Base-by-base conservation (phyloP, 2,797 vertebrate genomes). In the Acanthurus tractus region DNA sequence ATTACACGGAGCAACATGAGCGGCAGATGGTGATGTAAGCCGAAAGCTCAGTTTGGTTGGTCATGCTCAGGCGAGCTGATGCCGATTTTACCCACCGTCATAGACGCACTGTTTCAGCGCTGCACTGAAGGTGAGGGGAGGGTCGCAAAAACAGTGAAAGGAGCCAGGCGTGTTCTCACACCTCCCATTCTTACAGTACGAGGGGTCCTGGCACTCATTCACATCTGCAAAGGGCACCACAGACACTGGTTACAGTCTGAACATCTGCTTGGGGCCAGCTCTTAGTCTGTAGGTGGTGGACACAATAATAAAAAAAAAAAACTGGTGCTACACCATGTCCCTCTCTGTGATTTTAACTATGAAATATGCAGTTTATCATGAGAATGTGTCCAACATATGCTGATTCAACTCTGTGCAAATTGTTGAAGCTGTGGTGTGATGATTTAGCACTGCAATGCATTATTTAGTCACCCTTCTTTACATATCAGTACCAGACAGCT, bases 171-270 rank as follows among this genome's bases (percentile, higher is more conserved):
- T 96, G 94, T 97, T 97, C 91, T 96, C 94, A 92, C 96, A 97
- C 93, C 94, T 95, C 84, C 96, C 97, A 76, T 96, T 96, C 92
- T 94, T 96, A 96, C 97, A 97, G 93, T 96, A 96, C 63, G 95
- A 95, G 64, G 96, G 95, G 88, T 97, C 97, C 93, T 96, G 96
- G 92, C 97, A 97, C 89, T 97, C 96, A 90, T 97, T 96, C 92
- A 97, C 94, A 93, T 97, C 97, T 97, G 93, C 54, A 92, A 94
- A 93, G 93, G 91, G 90, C 89, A 95, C 94, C 94, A 94, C 86
- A 94, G 89, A 94, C 86, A 94, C 64, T 89, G 89, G 90, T 94
- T 93, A 93, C 91, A 93, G 89, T 87, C 84, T 81, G 88, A 90
- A 91, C 92, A 93, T 92, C 91, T 90, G 89, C 85, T 86, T 85